These are phyloP conservation scores for Anthoscopus minutus DNA, from an alignment of 2,113 vertebrate genomes.

Conservation along the genomic window DNA sequence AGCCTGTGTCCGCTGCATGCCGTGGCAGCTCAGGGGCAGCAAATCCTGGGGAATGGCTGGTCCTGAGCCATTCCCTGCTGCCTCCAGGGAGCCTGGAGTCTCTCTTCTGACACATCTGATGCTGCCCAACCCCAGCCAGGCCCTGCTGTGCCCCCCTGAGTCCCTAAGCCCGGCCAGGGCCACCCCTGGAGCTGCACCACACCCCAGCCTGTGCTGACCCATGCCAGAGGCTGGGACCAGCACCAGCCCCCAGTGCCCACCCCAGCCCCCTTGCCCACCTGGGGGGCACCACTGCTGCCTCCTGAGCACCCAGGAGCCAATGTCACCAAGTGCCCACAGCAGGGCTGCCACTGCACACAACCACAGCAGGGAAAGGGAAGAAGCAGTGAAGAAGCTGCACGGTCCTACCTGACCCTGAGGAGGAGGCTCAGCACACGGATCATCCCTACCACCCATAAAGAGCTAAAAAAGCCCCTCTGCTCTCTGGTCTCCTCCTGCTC, in stretches of 20 bases:
- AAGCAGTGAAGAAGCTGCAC: not conserved
- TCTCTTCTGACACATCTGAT: not conserved
- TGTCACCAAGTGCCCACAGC: not conserved
- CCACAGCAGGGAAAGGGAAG: not conserved
- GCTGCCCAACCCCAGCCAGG: not conserved
- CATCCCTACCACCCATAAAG: not conserved
- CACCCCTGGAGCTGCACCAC: not conserved
- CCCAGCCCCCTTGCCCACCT: not conserved
- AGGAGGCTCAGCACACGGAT: not conserved
- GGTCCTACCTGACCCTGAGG: slow-evolving; percentile 13
- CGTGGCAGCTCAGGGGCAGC: not conserved
- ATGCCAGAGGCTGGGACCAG: not conserved
- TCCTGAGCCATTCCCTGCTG: not conserved
- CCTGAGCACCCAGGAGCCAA: not conserved
- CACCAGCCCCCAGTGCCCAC: not conserved
- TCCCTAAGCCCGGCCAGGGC: not conserved
- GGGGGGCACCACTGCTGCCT: not conserved
- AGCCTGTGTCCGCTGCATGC: rapidly evolving
- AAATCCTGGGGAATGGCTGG: not conserved
- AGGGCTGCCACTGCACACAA: not conserved
- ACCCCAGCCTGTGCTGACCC: not conserved
- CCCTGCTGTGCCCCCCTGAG: not conserved
- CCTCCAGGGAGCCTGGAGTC: not conserved
- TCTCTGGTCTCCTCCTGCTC: not conserved
- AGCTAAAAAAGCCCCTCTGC: not conserved